Evolutionary conservation across 2,888 invertebrate genomes (phyloP), one percentile per base, ranked within the genome.

Genomic region (Cosmia trapezina): DNA sequence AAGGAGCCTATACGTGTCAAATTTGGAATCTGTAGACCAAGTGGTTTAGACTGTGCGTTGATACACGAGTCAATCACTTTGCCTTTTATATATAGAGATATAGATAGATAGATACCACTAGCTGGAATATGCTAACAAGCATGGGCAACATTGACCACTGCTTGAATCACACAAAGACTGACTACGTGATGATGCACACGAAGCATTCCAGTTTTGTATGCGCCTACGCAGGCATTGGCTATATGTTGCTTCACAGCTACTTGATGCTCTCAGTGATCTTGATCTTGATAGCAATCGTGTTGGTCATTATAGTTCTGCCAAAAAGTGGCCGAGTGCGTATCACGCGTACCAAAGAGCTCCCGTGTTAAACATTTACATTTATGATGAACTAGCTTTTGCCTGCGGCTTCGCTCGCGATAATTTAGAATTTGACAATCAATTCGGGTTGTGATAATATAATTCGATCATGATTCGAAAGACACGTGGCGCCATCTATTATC

Each of bases 151-250:
- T 69, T 66, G 37, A 22, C 41, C 14, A 37, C 17, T 19, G 41
- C 45, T 17, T 78, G 75, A 83, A 73, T 83, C 75, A 81, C 47
- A 7, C 3, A 56, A 28, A 47, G 5, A 68, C 51, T 70, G 63
- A 22, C 77, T 75, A 80, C 85, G 83, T 83, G 85, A 67, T 70
- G 53, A 51, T 75, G 64, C 19, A 65, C 83, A 83, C 85, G 85
- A 60, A 73, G 22, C 41, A 70, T 72, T 74, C 62, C n/a, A 70
- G 67, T 72, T 56, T 51, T 22, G 41, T 56, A 73, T 70, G 61
- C 51, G 43, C 49, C 67, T 74, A 68, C 51, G 51, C 69, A 57
- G 66, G 28, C n/a, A 53, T 63, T 11, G 43, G 33, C 51, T 51
- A 11, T 51, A 12, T 74, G 51, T 70, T 63, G 45, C 64, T 63